phyloP scores from a whole-genome alignment of 1,140 invertebrate genomes.

The Anagrus nilaparvatae region DNA sequence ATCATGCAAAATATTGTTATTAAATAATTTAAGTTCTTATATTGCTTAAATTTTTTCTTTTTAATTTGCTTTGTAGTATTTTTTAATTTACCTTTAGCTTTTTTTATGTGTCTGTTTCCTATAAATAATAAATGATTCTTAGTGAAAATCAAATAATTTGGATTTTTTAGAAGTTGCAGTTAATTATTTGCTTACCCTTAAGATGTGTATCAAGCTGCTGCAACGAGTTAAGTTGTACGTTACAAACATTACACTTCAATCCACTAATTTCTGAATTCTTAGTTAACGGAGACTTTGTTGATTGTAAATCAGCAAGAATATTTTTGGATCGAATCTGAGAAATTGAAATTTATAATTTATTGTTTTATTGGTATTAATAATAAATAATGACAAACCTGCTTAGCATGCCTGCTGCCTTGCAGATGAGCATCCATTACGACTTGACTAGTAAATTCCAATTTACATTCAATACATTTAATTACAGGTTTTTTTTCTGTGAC shows the following conservation, averaged over 20 bases:
- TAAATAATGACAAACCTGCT: constrained; percentile 32
- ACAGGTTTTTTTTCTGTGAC: constrained; percentile 40
- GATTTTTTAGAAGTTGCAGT: too few relatives aligned
- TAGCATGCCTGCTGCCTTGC: constrained; percentile 43
- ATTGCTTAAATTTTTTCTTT: too few relatives aligned
- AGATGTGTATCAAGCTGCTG: constrained; percentile 45
- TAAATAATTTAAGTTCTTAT: too few relatives aligned
- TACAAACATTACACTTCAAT: constrained; percentile 42
- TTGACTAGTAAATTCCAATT: constrained; percentile 42
- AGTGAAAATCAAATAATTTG: background rate
- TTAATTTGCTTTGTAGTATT: too few relatives aligned
- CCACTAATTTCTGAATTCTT: constrained; percentile 40
- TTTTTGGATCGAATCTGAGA: constrained; percentile 36
- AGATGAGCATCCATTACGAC: constrained; percentile 43
- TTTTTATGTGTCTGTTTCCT: constrained; percentile 41
- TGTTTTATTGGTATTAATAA: background rate
- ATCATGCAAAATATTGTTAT: constrained; percentile 27
- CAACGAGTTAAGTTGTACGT: constrained; percentile 42
- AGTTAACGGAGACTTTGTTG: constrained; percentile 36
- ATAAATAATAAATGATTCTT: constrained; percentile 15
- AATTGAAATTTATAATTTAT: constrained; percentile 2
- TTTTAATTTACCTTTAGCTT: constrained; percentile 39
- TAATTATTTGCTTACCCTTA: constrained; percentile 33
- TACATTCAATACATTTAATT: constrained; percentile 42
- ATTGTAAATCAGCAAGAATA: constrained; percentile 38